These are phyloP conservation scores for Scytalopus superciliaris DNA, from an alignment of 2,113 vertebrate species.

Conservation along the genomic window DNA sequence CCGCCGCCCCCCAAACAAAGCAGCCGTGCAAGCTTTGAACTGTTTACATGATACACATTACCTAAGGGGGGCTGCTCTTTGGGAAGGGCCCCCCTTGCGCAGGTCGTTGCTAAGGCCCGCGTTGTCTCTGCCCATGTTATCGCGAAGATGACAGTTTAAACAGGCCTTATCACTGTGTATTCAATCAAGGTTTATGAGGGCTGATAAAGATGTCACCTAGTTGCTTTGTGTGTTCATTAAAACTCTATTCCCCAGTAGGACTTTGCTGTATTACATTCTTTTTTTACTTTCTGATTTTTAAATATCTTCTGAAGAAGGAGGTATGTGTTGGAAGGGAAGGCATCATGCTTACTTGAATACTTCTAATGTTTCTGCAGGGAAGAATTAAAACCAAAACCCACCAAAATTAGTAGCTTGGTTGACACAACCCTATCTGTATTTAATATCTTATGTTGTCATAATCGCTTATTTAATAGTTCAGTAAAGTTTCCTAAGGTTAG, in stretches of 20 bases:
- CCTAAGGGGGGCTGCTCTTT: background rate
- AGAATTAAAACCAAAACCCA: background rate
- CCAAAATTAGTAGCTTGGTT: background rate
- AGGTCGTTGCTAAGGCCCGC: constrained; percentile 60
- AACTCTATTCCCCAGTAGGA: constrained; percentile 65
- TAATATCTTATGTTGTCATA: constrained; percentile 80
- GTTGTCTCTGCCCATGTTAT: constrained; percentile 81
- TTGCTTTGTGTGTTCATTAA: constrained; percentile 80
- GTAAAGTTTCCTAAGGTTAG: constrained; percentile 69
- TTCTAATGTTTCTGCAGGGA: background rate
- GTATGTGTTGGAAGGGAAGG: background rate
- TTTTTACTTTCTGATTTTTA: background rate
- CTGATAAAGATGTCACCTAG: constrained; percentile 91
- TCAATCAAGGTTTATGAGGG: constrained; percentile 98
- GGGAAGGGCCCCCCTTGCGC: constrained; percentile 32
- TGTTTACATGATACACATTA: background rate
- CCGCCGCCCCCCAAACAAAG: background rate
- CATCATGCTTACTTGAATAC: accelerated
- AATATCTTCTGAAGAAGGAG: background rate
- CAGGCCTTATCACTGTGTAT: constrained; percentile 95
- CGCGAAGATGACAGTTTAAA: constrained; percentile 94
- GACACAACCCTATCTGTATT: constrained; percentile 65
- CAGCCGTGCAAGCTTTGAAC: background rate
- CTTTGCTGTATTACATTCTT: constrained; percentile 1
- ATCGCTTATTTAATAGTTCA: constrained; percentile 90